Base-by-base conservation (phyloP, 2,888 invertebrate species). In the Melitaea athalia region DNA sequence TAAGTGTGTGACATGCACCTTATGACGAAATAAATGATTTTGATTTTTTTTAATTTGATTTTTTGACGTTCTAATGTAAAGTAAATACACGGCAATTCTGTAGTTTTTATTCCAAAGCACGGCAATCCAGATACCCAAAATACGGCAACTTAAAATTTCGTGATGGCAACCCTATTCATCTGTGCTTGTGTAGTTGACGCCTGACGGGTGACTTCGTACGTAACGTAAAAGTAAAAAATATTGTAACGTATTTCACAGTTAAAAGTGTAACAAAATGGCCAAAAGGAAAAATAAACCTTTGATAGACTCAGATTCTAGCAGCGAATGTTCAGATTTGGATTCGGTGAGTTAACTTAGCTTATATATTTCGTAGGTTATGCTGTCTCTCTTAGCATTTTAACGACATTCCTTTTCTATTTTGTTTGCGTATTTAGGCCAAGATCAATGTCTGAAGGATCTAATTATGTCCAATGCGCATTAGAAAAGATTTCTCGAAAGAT, bases 221-320 rank as follows among this genome's bases (percentile, higher is more conserved):
- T 76, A 74, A 74, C 74, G 74, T 72, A 72, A 72, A n/a, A 70
- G 69, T 70, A 74, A 72, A 74, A 72, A 73, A 66, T 72, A 66
- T 72, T 52, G 59, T 74, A 71, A 74, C 72, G 74, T 71, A 70
- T 71, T 74, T 74, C 68, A 61, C 69, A 71, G 68, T 64, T 68
- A 63, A 69, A 73, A 72, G 63, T 70, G 61, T 31, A 64, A 59
- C 65, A 72, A 60, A 88, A 97, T 97, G 97, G 96, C 95, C 78
- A 97, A 97, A 92, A 94, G 97, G 76, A 97, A 97, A 88, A 96
- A 95, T 86, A 96, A 96, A 84, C 96, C 96, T 52, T 91, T 97
- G 73, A 95, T 97, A 77, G 97, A 97, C 85, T 96, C 97, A 31
- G 96, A 97, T 85, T 96, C 96, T 69, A 97, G 96, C 86, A 96